phyloP scores from a whole-genome alignment of 2,888 invertebrate species.

The Drosophila conformis region DNA sequence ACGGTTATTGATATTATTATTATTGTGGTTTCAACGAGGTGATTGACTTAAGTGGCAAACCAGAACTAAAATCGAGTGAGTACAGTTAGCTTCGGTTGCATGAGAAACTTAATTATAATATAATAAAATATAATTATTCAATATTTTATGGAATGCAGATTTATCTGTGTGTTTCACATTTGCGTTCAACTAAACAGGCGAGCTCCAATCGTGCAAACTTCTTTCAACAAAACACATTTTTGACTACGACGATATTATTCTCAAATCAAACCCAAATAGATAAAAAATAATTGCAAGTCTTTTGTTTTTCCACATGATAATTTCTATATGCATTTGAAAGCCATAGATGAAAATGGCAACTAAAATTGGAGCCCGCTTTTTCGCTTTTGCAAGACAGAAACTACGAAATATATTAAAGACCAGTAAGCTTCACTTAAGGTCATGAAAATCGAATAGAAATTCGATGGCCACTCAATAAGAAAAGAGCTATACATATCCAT shows the following conservation, averaged over 20 bases:
- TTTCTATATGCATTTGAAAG: background rate
- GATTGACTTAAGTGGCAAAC: slow-evolving; percentile 3
- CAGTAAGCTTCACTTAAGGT: background rate
- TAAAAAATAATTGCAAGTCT: background rate
- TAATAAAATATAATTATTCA: background rate
- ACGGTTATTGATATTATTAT: slow-evolving; percentile 17
- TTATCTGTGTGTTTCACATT: no score
- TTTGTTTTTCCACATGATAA: no score
- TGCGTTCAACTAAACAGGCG: no score
- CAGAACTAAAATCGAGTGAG: background rate
- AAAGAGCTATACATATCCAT: background rate
- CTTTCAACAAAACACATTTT: no score
- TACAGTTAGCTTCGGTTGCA: background rate
- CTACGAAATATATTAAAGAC: background rate
- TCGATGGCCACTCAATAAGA: background rate
- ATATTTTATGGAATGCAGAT: background rate
- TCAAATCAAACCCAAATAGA: no score
- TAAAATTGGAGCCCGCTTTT: background rate
- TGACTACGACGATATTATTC: no score
- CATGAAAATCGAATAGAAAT: background rate
- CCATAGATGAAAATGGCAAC: background rate
- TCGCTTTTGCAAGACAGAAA: background rate
- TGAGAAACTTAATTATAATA: background rate
- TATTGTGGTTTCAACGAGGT: background rate
- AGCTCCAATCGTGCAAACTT: no score